Percentiles rank a stretch among this genome's conserved stretches.
phyloP scores from a whole-genome alignment of 2,888 invertebrate species.

The Lasioglossum calceatum region DNA sequence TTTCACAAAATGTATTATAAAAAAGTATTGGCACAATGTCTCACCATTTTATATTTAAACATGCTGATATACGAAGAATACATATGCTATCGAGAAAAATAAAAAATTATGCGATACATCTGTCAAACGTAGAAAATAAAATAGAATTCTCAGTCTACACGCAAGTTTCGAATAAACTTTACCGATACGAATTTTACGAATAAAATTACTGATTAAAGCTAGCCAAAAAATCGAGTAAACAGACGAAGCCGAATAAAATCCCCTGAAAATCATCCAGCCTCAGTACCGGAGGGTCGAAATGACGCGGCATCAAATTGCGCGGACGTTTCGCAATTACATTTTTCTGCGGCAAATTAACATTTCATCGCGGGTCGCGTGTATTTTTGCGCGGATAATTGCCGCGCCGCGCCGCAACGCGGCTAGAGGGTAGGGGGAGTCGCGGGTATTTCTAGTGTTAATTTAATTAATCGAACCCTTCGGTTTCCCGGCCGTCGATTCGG shows the following conservation, averaged over 20 bases:
- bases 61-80: not conserved
- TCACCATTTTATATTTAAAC: not conserved
- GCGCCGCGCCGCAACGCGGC: not conserved
- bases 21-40: not conserved
- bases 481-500: not conserved
- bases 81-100: no score
- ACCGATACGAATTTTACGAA: no score
- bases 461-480: slow-evolving; percentile 60
- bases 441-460: slow-evolving; percentile 37
- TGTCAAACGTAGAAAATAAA: not conserved
- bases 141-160: not conserved
- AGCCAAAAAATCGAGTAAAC: not conserved
- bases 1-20: not conserved
- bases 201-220: not conserved
- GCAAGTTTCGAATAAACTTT: not conserved
- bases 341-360: not conserved
- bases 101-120: not conserved
- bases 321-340: not conserved
- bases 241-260: not conserved
- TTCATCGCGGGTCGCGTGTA: not conserved
- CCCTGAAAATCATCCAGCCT: not conserved
- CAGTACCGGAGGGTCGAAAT: not conserved
- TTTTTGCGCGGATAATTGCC: not conserved
- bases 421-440: not conserved
- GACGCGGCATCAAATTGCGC: not conserved